Evolutionary conservation across 2,113 vertebrate genomes (phyloP).

Genomic region (Cnemophilus loriae): DNA sequence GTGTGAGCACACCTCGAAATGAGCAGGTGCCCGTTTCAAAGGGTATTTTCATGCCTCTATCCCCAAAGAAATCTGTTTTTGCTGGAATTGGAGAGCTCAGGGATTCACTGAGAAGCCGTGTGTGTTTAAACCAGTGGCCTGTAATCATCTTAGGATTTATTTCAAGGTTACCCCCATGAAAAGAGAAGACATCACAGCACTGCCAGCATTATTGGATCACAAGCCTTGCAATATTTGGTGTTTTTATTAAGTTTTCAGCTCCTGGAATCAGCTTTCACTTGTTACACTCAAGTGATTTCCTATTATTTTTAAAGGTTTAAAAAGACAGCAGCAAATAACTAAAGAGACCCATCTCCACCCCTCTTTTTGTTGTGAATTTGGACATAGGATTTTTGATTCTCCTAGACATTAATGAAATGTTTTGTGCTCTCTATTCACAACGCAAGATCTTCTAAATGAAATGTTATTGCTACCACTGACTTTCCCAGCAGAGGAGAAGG

Average conservation of each 20-base stretch:
- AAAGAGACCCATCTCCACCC: background rate
- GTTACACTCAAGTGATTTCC: background rate
- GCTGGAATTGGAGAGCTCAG: background rate
- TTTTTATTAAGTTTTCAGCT: background rate
- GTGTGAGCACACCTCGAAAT: background rate
- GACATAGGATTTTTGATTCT: background rate
- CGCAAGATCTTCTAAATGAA: background rate
- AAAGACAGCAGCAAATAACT: background rate
- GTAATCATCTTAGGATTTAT: background rate
- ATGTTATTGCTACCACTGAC: background rate
- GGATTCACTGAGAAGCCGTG: background rate
- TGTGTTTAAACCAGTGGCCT: background rate
- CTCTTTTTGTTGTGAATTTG: background rate
- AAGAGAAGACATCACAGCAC: background rate
- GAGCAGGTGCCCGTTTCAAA: background rate
- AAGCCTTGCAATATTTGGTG: background rate
- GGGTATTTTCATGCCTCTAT: background rate
- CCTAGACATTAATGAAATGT: background rate
- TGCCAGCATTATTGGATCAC: background rate
- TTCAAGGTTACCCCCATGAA: background rate
- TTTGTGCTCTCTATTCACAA: background rate
- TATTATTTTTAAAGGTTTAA: background rate
- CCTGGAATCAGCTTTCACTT: background rate
- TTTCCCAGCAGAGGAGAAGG: background rate
- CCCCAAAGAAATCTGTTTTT: background rate